Percentiles rank a stretch among this genome's conserved stretches.
These are phyloP conservation scores for Rhagophthalmus giganteus DNA, from an alignment of 2,888 invertebrate species.

Conservation along the genomic window DNA sequence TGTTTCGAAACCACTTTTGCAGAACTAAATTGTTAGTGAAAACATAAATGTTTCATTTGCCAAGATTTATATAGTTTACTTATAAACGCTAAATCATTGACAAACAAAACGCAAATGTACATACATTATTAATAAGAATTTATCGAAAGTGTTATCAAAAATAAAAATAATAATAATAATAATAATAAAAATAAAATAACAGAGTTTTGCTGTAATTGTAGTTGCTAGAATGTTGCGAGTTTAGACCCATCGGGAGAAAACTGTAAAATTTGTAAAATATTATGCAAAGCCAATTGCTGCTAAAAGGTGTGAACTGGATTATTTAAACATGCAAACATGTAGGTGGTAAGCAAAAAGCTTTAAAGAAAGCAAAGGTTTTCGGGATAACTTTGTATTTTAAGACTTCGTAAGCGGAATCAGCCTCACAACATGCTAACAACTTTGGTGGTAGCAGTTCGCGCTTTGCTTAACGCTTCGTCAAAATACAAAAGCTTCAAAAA, in stretches of 20 bases:
- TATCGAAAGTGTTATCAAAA: constrained; percentile 34
- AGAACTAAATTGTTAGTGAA: constrained; percentile 16
- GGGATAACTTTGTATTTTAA: constrained; percentile 30
- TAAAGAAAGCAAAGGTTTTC: constrained; percentile 34
- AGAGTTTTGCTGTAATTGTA: constrained; percentile 51
- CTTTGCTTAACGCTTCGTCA: constrained; percentile 39
- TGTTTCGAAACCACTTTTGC: constrained; percentile 19
- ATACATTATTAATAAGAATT: constrained; percentile 36
- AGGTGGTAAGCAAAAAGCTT: constrained; percentile 36
- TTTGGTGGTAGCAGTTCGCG: constrained; percentile 54
- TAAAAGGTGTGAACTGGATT: constrained; percentile 30
- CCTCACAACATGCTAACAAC: constrained; percentile 61
- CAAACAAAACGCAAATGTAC: constrained; percentile 26
- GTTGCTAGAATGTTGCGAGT: constrained; percentile 61
- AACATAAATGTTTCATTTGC: constrained; percentile 14
- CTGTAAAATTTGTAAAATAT: constrained; percentile 37
- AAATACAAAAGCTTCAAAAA: constrained; percentile 33
- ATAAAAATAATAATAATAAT: no score
- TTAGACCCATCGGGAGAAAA: constrained; percentile 39
- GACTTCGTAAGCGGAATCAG: constrained; percentile 38
- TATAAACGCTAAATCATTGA: constrained; percentile 7
- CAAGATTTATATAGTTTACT: constrained; percentile 8
- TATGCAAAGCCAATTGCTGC: constrained; percentile 33
- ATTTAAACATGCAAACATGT: constrained; percentile 37
- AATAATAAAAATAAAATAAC: no score